A percentile compares a stretch with the other conserved stretches of the same genome.
These are phyloP conservation scores for Xylocampa areola DNA, from an alignment of 2,888 invertebrate species.

Conservation along the genomic window DNA sequence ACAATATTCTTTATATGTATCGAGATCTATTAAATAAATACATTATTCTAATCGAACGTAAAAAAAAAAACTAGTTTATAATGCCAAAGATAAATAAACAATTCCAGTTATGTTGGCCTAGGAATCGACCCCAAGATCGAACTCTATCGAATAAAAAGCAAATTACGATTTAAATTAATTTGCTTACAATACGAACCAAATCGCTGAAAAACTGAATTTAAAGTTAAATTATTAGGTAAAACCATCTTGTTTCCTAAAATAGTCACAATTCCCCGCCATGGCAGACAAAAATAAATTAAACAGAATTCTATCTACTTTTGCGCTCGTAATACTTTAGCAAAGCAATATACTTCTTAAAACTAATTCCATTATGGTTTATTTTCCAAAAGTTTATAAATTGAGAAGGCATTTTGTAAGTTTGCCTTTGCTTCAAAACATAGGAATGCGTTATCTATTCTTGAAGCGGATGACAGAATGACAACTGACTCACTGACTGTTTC, in stretches of 20 bases:
- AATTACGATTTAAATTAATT: no score
- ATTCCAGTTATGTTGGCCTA: no score
- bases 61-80: no score
- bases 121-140: no score
- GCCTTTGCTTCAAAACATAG: slow-evolving; percentile 14
- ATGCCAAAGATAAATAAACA: no score
- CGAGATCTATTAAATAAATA: no score
- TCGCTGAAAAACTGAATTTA: background rate
- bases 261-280: slow-evolving; percentile 32
- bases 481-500: no score
- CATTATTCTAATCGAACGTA: no score
- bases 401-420: slow-evolving; percentile 10
- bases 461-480: slow-evolving; percentile 45
- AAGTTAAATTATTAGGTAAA: slow-evolving; percentile 22
- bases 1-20: no score
- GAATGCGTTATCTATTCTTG: slow-evolving; percentile 45
- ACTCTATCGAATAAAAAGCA: no score
- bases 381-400: background rate
- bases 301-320: slow-evolving; percentile 17
- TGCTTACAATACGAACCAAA: background rate
- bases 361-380: slow-evolving; percentile 6
- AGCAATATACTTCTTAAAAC: accelerated
- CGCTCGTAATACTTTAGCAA: no score
- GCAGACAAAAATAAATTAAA: slow-evolving; percentile 40
- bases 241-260: slow-evolving; percentile 39